These are phyloP conservation scores for Cichlasoma orientale DNA, from an alignment of 2,797 vertebrate species.

Conservation along the genomic window DNA sequence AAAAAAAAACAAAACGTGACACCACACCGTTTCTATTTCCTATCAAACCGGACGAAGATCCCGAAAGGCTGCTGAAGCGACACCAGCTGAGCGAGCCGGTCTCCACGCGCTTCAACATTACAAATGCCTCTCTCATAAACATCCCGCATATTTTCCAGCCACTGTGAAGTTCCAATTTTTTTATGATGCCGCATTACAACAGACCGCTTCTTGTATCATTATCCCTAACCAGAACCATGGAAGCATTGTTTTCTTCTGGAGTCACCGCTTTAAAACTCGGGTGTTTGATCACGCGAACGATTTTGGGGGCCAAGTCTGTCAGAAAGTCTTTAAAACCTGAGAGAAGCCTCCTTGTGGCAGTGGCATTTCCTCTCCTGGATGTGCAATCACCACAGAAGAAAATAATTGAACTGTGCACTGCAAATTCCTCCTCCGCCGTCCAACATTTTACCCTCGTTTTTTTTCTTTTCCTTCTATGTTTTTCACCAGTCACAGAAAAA, in stretches of 20 bases:
- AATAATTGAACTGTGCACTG: background rate
- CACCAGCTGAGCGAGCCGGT: conserved; percentile 42
- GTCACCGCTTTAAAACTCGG: background rate
- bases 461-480: conserved; percentile 21
- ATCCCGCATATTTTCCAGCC: conserved; percentile 59
- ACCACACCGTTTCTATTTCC: background rate
- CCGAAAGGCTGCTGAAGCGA: background rate
- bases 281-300: conserved; percentile 35
- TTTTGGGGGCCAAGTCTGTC: conserved; percentile 22
- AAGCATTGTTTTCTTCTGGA: conserved; percentile 58
- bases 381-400: conserved; percentile 29
- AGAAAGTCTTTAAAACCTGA: conserved; percentile 27
- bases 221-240: conserved; percentile 41
- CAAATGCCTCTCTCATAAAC: conserved; percentile 54
- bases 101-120: conserved; percentile 13
- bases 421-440: conserved; percentile 30
- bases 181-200: conserved; percentile 47
- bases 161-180: conserved; percentile 56
- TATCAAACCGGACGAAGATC: background rate
- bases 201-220: conserved; percentile 63
- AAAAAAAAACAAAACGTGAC: background rate
- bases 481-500: conserved; percentile 27
- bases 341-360: conserved; percentile 25
- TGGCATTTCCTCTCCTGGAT: conserved; percentile 24
- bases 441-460: conserved; percentile 32